phyloP scores from a whole-genome alignment of 2,797 vertebrate species.

The Tadarida brasiliensis region DNA sequence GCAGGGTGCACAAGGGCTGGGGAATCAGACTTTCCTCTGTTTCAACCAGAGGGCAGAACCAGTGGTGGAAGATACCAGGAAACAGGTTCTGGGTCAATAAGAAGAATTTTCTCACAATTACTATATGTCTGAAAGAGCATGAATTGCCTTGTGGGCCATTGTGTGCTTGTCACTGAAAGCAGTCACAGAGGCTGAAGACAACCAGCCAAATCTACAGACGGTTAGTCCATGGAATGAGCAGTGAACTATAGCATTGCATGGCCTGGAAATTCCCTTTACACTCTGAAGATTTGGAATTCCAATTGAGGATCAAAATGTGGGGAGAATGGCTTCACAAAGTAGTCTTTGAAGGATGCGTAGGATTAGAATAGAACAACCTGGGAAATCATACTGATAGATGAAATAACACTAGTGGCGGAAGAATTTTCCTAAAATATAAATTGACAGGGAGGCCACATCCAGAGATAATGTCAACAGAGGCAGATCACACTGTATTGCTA shows the following conservation, averaged over 20 bases:
- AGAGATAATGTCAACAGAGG: background rate
- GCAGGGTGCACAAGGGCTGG: background rate
- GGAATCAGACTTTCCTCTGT: background rate
- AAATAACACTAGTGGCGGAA: background rate
- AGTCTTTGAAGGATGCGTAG: background rate
- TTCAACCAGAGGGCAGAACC: background rate
- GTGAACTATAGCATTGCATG: background rate
- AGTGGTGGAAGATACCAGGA: background rate
- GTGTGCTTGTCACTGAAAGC: background rate
- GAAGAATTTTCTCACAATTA: constrained; percentile 10
- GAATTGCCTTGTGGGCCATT: background rate
- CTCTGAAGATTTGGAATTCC: constrained; percentile 3
- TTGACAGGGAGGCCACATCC: background rate
- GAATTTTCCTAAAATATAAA: background rate
- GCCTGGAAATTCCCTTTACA: background rate
- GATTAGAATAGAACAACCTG: background rate
- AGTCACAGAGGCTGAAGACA: background rate
- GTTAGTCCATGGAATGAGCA: background rate
- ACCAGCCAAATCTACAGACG: background rate
- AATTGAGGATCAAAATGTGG: background rate
- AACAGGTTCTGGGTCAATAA: background rate
- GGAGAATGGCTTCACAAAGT: background rate
- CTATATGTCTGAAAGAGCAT: background rate
- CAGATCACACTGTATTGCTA: background rate
- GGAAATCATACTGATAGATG: background rate